phyloP scores from a whole-genome alignment of 1,140 invertebrate genomes.

The Nautilus pompilius region DNA sequence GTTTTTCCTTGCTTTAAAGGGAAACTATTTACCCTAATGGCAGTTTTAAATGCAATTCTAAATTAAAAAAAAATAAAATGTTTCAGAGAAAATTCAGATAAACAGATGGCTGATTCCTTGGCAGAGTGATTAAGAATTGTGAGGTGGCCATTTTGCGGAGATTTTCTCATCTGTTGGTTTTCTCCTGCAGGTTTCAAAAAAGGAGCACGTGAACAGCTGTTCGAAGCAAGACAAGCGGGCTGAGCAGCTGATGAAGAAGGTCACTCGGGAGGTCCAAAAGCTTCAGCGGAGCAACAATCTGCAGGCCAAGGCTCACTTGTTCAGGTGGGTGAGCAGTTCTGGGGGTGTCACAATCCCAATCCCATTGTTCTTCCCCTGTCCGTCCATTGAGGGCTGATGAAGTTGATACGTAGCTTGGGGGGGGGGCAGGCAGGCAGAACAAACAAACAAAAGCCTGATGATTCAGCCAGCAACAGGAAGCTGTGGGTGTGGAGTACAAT shows the following conservation, averaged over 20 bases:
- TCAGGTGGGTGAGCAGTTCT: conserved; percentile 71
- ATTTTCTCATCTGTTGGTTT: too few species aligned
- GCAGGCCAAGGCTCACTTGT: conserved; percentile 85
- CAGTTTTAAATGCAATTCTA: too few species aligned
- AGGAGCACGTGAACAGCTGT: conserved; percentile 9
- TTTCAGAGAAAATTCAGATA: too few species aligned
- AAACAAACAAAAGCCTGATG: background rate
- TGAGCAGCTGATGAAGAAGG: conserved; percentile 40
- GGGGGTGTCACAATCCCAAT: background rate
- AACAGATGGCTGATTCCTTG: too few species aligned
- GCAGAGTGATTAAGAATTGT: background rate
- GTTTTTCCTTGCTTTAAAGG: too few species aligned
- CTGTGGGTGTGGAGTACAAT: too few species aligned
- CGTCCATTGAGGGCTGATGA: background rate
- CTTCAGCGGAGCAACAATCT: conserved; percentile 80
- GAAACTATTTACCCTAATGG: too few species aligned
- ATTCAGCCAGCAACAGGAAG: too few species aligned
- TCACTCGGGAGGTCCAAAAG: conserved; percentile 70
- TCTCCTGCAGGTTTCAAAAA: conserved; percentile 4
- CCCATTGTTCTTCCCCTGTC: background rate
- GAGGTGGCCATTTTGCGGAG: background rate
- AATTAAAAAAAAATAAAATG: too few species aligned
- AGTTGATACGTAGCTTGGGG: background rate
- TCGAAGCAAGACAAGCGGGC: conserved; percentile 37
- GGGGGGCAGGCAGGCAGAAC: background rate